Percentiles rank a stretch among this genome's conserved stretches.
These are phyloP conservation scores for Euphonia xanthogaster DNA, from an alignment of 2,797 vertebrate genomes.

Conservation along the genomic window DNA sequence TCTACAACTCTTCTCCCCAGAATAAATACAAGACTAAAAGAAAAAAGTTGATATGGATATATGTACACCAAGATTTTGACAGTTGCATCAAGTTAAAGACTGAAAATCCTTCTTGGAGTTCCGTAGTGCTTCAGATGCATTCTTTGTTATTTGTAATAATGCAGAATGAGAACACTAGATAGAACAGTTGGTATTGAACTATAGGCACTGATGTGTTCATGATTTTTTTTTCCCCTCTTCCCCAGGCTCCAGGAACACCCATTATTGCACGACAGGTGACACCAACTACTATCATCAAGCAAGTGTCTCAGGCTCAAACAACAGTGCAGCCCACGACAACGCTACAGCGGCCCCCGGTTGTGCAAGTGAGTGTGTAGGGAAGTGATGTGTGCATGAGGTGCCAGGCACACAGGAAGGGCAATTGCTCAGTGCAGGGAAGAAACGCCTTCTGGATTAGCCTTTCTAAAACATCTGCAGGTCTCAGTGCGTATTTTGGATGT, in stretches of 20 bases:
- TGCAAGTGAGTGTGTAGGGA: constrained; percentile 81
- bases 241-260: constrained; percentile 86
- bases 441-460: neutral
- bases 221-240: neutral
- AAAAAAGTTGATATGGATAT: neutral
- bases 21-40: neutral
- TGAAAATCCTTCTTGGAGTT: neutral
- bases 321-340: constrained; percentile 85
- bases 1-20: neutral
- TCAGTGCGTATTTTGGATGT: neutral
- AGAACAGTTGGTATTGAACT: neutral
- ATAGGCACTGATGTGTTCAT: neutral
- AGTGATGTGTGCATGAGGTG: neutral
- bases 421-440: neutral
- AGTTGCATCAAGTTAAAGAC: neutral
- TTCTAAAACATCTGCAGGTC: neutral
- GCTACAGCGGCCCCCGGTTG: constrained; percentile 89
- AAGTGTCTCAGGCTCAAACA: constrained; percentile 85
- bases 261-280: constrained; percentile 89
- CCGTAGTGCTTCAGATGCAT: neutral
- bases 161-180: neutral
- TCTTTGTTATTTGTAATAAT: neutral
- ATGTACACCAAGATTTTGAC: neutral
- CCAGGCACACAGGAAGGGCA: neutral
- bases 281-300: constrained; percentile 90